A percentile compares a stretch with the other conserved stretches of the same genome.
Conservation (phyloP, 2,797 vertebrate genomes). For the Gadopsis bispinosus region DNA sequence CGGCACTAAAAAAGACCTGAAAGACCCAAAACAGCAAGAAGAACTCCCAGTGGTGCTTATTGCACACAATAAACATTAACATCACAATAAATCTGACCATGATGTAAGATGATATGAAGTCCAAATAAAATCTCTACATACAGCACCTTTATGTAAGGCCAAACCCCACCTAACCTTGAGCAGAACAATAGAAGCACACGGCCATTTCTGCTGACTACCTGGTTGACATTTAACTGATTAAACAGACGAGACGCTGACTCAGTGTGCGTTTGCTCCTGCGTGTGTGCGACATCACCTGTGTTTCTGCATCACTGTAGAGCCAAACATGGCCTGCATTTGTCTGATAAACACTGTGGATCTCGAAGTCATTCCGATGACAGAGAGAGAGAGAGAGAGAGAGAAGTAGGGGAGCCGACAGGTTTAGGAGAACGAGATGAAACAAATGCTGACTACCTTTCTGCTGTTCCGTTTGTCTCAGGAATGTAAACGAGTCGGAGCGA, state of each 20-base stretch:
- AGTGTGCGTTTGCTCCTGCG: neutral
- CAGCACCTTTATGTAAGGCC: conserved; percentile 23
- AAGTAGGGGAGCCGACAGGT: conserved; percentile 18
- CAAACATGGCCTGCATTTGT: neutral
- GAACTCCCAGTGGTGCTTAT: neutral
- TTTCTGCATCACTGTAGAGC: conserved; percentile 12
- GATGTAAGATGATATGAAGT: conserved; percentile 3
- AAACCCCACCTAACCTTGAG: conserved; percentile 44
- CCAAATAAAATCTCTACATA: conserved; percentile 3
- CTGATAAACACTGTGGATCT: conserved; percentile 1
- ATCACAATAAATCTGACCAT: neutral
- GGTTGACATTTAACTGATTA: conserved; percentile 55
- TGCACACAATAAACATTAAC: neutral
- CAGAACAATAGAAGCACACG: conserved; percentile 14
- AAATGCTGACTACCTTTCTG: conserved; percentile 45
- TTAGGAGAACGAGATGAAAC: conserved; percentile 32
- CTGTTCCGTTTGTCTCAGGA: conserved; percentile 74
- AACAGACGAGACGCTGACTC: conserved; percentile 17
- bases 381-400: conserved; percentile 14
- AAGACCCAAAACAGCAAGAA: neutral
- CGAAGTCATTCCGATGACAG: conserved; percentile 16
- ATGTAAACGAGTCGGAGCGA: conserved; percentile 77
- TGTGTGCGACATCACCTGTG: conserved; percentile 1
- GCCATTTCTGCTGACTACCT: conserved; percentile 46
- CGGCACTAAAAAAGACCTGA: neutral